Conservation (phyloP, 2,888 invertebrate species). For the Brassicogethes aeneus region DNA sequence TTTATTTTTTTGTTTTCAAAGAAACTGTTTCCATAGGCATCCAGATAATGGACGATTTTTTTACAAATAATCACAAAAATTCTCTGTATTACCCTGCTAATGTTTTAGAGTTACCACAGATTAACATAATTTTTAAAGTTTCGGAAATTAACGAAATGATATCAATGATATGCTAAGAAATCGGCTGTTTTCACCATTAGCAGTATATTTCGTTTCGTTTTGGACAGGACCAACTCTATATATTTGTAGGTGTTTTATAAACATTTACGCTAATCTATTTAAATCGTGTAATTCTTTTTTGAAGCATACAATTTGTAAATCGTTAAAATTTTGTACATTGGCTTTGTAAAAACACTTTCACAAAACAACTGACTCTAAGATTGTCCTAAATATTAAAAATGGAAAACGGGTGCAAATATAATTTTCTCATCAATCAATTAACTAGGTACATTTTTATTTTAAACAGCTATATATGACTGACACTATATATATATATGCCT, state of each 20-base stretch:
- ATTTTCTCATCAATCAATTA: neutral
- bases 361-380: constrained; percentile 10
- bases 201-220: constrained; percentile 15
- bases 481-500: constrained; percentile 20
- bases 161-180: constrained; percentile 6
- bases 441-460: neutral
- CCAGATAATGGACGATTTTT: constrained; percentile 30
- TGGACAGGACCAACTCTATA: constrained; percentile 14
- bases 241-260: constrained; percentile 1
- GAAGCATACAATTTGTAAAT: too few relatives aligned
- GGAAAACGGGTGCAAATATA: constrained; percentile 10
- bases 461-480: constrained; percentile 17
- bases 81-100: constrained; percentile 34
- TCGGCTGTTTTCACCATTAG: constrained; percentile 17
- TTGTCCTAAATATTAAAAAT: constrained; percentile 16
- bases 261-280: neutral
- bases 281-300: too few relatives aligned
- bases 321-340: too few relatives aligned
- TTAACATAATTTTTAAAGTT: constrained; percentile 9
- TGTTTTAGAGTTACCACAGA: constrained; percentile 24
- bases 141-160: constrained; percentile 12
- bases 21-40: constrained; percentile 15
- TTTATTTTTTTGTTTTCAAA: constrained; percentile 11
- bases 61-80: constrained; percentile 30
- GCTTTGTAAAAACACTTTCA: neutral